Base-by-base conservation (phyloP, 2,888 invertebrate genomes). In the Drosophila leonis region DNA sequence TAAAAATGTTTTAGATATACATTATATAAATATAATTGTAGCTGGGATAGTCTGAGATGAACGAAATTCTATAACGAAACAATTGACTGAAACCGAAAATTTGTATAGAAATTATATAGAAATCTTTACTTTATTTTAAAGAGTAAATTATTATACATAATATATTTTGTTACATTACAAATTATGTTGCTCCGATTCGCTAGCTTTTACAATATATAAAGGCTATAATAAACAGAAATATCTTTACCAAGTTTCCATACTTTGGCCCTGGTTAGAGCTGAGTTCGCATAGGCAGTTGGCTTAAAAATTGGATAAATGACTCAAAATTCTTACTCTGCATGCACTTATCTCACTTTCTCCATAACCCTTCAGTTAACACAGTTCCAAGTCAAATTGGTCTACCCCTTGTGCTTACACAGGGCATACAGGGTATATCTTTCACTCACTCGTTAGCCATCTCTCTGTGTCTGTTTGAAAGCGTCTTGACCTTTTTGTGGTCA, bases 401-500 rank as follows among this genome's bases (percentile, higher is more conserved):
- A 33, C 35, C 46, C 62, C 3, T 1, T 31, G 4, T 6, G 1
- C 18, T 6, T 0, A n/a, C 7, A 15, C 15, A n/a, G n/a, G n/a
- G n/a, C n/a, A 9, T 41, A 46, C 51, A 39, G 65, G 57, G 75
- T 66, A 77, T 70, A 29, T 54, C 18, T 52, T 37, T 65, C 46
- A 39, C 35, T 13, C 48, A 42, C 55, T 44, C 6, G 3, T 42
- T 65, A 44, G 48, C 44, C 35, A 46, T 57, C 33, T 46, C 57
- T 46, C 57, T 13, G 20, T 60, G 59, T 60, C 55, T 52, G 54
- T 46, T 42, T 81, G 72, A 65, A 42, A 75, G 72, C 75, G 68
- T 77, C 84, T 85, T 89, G 84, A 85, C 90, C 84, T 87, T 80
- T 85, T 82, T 87, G 85, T 78, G 85, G 85, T 90, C 85, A 90